Evolutionary conservation across 1,140 invertebrate species (phyloP), one percentile per base, ranked within the genome.

Genomic region (Drosophila quadrilineata): DNA sequence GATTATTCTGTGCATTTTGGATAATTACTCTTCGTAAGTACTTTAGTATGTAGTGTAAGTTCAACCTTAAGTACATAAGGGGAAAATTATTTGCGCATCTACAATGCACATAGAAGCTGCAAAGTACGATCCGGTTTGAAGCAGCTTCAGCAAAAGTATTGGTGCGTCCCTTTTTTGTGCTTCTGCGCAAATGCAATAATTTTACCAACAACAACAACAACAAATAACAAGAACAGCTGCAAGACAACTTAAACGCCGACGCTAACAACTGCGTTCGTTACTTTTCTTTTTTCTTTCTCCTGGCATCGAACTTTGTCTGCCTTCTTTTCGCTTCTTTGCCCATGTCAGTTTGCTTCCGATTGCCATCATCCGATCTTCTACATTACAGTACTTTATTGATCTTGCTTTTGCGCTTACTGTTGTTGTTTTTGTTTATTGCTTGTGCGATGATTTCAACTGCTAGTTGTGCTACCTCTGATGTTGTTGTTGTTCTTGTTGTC

Each of bases 211-310:
- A 9, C 16, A 24, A 24, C 8, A 33, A 33, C 8, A 33, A 9
- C 31, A 33, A 45, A 52, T 12, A 28, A 71, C 54, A 69, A 58
- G 38, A 62, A 53, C 57, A 66, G 49, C 62, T 59, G 53, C 62
- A 65, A 19, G 33, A 58, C 40, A 48, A 53, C 41, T 36, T 50
- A 10, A 40, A 58, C 60, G 62, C 53, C 46, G 62, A 66, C 67
- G 67, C 67, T 53, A 65, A 65, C 43, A 59, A 59, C 43, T 69
- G n/a, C n/a, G n/a, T n/a, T n/a, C n/a, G n/a, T 69, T 36, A 28
- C 19, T 17, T 38, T 31, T 48, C 53, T 66, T 48, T 43, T n/a
- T 22, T 33, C 24, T 40, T 35, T 12, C 33, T 49, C 52, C 29
- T 50, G 59, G 28, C 60, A 58, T 31, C 60, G 40, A 53, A 38